Percentiles rank a stretch among this genome's conserved stretches.
Evolutionary conservation across 1,140 invertebrate species (phyloP).

Genomic region (Drosophila sp.): DNA sequence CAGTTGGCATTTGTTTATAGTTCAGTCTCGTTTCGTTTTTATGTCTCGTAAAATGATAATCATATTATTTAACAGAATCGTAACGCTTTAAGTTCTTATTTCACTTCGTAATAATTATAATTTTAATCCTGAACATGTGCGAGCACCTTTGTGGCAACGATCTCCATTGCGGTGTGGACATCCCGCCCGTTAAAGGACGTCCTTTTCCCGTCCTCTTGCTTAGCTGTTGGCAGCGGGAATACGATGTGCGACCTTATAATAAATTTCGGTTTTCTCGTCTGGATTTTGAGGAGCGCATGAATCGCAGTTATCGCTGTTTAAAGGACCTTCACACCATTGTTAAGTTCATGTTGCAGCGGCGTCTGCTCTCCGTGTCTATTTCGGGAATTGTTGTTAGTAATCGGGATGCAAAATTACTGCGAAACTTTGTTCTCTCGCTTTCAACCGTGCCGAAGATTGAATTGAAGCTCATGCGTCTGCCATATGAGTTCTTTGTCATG

Average conservation of each 20-base stretch:
- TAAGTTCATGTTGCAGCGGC: slow-evolving; percentile 45
- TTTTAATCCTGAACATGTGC: slow-evolving; percentile 45
- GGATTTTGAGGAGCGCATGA: slow-evolving; percentile 69
- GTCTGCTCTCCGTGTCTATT: slow-evolving; percentile 38
- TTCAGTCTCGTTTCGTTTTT: slow-evolving; percentile 1
- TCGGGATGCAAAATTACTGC: slow-evolving; percentile 41
- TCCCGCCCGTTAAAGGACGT: slow-evolving; percentile 2
- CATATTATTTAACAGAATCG: not conserved
- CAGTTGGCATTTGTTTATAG: slow-evolving; percentile 26
- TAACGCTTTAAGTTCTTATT: not conserved
- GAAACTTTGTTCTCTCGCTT: slow-evolving; percentile 54
- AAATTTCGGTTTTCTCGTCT: slow-evolving; percentile 62
- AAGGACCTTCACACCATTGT: slow-evolving; percentile 64
- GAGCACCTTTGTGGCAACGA: slow-evolving; percentile 49
- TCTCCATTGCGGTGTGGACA: not conserved
- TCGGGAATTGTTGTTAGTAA: slow-evolving; percentile 37
- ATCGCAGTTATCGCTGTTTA: slow-evolving; percentile 52
- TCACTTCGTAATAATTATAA: not conserved
- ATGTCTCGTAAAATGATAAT: not conserved
- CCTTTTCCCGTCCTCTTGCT: slow-evolving; percentile 57
- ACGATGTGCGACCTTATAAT: slow-evolving; percentile 69
- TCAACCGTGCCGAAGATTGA: slow-evolving; percentile 40
- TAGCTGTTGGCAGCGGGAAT: slow-evolving; percentile 77
- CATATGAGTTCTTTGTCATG: slow-evolving; percentile 67
- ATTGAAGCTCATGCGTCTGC: slow-evolving; percentile 63